A percentile compares a stretch with the other conserved stretches of the same genome.
phyloP scores from a whole-genome alignment of 1,140 invertebrate species.

The Micrasema longulum region DNA sequence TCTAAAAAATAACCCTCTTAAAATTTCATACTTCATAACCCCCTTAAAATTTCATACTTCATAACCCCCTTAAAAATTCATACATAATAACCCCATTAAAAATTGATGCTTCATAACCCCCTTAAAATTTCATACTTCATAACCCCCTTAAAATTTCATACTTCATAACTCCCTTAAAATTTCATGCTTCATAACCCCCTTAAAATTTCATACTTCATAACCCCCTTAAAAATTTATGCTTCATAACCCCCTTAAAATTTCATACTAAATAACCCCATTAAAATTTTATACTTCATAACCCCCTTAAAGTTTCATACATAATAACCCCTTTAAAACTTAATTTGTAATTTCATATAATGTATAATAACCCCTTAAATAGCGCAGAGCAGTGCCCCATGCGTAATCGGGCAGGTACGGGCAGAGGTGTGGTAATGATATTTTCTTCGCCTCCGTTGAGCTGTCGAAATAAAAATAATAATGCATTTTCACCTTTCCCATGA shows the following conservation, averaged over 20 bases:
- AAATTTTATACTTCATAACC: neutral
- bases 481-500: conserved; percentile 80
- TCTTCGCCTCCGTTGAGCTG: no score
- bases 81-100: neutral
- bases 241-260: neutral
- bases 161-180: no score
- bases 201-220: neutral
- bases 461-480: neutral
- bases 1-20: no score
- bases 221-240: neutral
- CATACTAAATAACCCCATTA: no score
- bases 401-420: no score
- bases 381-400: no score
- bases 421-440: neutral
- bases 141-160: no score
- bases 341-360: neutral
- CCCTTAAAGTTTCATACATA: neutral
- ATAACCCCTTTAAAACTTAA: neutral
- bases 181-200: no score
- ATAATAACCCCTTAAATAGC: no score
- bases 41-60: no score
- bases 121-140: neutral
- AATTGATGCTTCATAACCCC: neutral
- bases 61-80: neutral
- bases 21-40: no score